Percentiles rank a stretch among this genome's conserved stretches.
Evolutionary conservation across 1,140 invertebrate species (phyloP).

Genomic region (Eriosoma lanigerum): DNA sequence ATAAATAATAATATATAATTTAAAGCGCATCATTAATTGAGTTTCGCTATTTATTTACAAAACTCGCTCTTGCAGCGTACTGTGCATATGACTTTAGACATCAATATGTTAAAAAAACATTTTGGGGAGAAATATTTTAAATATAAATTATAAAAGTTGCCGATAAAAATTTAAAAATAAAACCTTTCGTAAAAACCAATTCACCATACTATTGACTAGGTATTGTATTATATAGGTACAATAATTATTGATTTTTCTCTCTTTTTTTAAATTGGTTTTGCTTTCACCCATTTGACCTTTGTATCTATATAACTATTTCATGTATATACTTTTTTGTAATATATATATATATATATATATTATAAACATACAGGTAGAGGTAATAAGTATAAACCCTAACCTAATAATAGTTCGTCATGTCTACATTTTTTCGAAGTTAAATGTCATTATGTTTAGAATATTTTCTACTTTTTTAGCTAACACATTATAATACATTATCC

Average conservation of each 20-base stretch:
- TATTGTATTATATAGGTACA: neutral
- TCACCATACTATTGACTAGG: neutral
- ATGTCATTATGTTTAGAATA: too few species aligned
- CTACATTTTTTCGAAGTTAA: too few species aligned
- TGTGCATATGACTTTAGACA: neutral
- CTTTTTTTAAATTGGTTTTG: slow-evolving; percentile 27
- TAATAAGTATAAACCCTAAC: too few species aligned
- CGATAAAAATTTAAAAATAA: neutral
- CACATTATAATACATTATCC: too few species aligned
- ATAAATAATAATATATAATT: too few species aligned
- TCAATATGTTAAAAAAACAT: neutral
- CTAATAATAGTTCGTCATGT: too few species aligned
- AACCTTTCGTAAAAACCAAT: slow-evolving; percentile 1
- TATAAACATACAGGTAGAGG: too few species aligned
- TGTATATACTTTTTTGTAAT: neutral
- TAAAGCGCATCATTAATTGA: too few species aligned
- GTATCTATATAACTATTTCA: neutral
- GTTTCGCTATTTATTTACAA: too few species aligned
- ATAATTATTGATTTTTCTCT: slow-evolving; percentile 35
- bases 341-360: neutral
- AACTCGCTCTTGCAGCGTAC: too few species aligned
- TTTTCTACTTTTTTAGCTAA: too few species aligned
- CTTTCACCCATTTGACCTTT: slow-evolving; percentile 38
- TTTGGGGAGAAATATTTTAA: neutral
- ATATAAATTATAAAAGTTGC: neutral